These are phyloP conservation scores for Harpalus rubripes DNA, from an alignment of 2,888 invertebrate genomes.

Conservation along the genomic window DNA sequence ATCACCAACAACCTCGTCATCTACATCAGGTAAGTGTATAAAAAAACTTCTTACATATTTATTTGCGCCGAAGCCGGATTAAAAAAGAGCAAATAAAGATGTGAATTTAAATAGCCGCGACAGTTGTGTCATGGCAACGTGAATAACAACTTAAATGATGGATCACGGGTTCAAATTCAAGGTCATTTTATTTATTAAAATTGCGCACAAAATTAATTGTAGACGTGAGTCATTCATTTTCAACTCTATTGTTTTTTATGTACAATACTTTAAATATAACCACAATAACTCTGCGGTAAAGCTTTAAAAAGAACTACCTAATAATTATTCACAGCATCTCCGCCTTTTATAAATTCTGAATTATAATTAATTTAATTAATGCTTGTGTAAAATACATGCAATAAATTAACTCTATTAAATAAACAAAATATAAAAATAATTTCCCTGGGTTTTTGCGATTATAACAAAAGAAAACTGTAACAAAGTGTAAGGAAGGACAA, in stretches of 20 bases:
- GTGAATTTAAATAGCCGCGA: conserved; percentile 37
- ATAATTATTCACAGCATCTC: not conserved
- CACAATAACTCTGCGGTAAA: not conserved
- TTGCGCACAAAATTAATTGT: conserved; percentile 45
- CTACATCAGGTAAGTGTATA: conserved; percentile 84
- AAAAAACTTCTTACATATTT: conserved; percentile 4
- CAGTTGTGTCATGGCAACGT: conserved; percentile 30
- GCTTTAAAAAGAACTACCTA: not conserved
- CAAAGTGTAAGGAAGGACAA: conserved; percentile 2
- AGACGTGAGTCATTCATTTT: conserved; percentile 21
- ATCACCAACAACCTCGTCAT: conserved; percentile 85
- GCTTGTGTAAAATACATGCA: not conserved
- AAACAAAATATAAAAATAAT: too few species aligned
- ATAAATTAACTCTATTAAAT: too few species aligned
- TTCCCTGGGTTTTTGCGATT: not conserved
- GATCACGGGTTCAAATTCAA: conserved; percentile 50
- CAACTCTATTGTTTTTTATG: conserved; percentile 23
- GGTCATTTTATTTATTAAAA: conserved; percentile 46
- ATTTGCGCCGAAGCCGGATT: too few species aligned
- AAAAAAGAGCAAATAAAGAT: conserved; percentile 22
- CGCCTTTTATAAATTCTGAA: not conserved
- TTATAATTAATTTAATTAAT: not conserved
- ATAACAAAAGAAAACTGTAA: not conserved
- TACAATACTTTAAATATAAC: not conserved
- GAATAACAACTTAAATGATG: conserved; percentile 54